Conservation (phyloP, 2,888 invertebrate genomes). For the Hypomecis atomaria region DNA sequence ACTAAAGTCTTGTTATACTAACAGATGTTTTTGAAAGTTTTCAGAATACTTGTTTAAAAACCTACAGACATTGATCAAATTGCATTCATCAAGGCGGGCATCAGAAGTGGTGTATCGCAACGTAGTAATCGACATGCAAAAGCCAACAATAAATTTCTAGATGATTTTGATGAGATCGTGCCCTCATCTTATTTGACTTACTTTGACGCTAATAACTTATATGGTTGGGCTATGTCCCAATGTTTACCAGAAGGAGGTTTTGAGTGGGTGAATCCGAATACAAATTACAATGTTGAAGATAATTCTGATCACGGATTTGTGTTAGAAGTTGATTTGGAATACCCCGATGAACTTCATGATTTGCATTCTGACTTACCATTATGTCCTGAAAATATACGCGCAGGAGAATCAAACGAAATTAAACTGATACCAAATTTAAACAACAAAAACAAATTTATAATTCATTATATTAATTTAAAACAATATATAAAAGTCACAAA, state of each 20-base stretch:
- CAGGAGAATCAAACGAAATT: too few species aligned
- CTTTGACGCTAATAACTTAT: conserved; percentile 37
- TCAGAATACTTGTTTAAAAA: conserved; percentile 33
- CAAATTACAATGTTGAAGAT: conserved; percentile 14
- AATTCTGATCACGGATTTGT: too few species aligned
- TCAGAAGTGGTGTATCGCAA: conserved; percentile 34
- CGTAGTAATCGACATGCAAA: conserved; percentile 11
- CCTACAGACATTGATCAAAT: conserved; percentile 19
- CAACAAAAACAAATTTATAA: too few species aligned
- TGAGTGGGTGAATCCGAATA: conserved; percentile 21
- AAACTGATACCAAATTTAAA: too few species aligned
- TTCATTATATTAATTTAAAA: too few species aligned
- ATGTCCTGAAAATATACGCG: too few species aligned
- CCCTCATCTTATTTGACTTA: conserved; percentile 25
- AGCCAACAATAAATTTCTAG: conserved; percentile 22
- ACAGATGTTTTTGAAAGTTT: conserved; percentile 40
- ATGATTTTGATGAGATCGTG: conserved; percentile 10
- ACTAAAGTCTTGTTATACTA: conserved; percentile 37
- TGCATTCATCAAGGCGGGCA: conserved; percentile 15
- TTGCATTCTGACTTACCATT: too few species aligned
- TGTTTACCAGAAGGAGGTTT: conserved; percentile 21
- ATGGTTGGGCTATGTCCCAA: conserved; percentile 38
- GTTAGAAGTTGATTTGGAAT: too few species aligned
- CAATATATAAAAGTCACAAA: too few species aligned
- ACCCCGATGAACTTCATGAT: too few species aligned